Base-by-base conservation (phyloP, 2,888 invertebrate species). In the Aleiodes leptofemur region DNA sequence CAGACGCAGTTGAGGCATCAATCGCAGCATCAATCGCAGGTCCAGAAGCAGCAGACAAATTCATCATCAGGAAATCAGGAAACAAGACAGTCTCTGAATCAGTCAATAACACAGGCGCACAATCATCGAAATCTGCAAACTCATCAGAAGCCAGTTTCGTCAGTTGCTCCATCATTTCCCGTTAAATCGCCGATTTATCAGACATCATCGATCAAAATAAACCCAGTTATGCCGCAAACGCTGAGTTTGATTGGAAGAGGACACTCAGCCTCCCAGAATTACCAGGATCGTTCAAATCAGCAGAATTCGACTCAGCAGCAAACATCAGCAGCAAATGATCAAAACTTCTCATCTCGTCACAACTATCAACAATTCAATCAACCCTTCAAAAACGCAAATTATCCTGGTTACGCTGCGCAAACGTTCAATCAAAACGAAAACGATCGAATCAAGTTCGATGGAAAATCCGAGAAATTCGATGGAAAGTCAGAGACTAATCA, bases 131-230 rank as follows among this genome's bases (percentile, higher is more conserved):
- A 85, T 72, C 73, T 85, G 6, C 85, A 85, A 43, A 91, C 89
- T 82, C 92, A 92, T 86, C 93, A 96, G 91, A 96, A 96, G 90
- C 96, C 96, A 78, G 94, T 96, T 80, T 96, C 96, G 89, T 96
- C 96, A 90, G 96, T 96, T 79, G 96, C 96, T 81, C 96, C 96
- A 79, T 93, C 92, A 83, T 93, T 94, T 90, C 92, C 94, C 77
- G 89, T 89, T 0, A 89, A 89, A 64, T 95, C 95, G 83, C 94
- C 94, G 86, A 94, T 95, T 82, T 95, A 95, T 90, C 95, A 95
- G 90, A 95, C 95, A 79, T 94, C 95, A 74, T 95, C 95, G 83
- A 95, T 94, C 83, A 95, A 95, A 90, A 94, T 95, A 78, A 94
- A 95, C 90, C 95, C 95, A 68, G 94, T 95, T 79, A 94, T 95